Evolutionary conservation across 2,888 invertebrate genomes (phyloP), one percentile per base, ranked within the genome.

Genomic region (Shargacucullia verbasci): DNA sequence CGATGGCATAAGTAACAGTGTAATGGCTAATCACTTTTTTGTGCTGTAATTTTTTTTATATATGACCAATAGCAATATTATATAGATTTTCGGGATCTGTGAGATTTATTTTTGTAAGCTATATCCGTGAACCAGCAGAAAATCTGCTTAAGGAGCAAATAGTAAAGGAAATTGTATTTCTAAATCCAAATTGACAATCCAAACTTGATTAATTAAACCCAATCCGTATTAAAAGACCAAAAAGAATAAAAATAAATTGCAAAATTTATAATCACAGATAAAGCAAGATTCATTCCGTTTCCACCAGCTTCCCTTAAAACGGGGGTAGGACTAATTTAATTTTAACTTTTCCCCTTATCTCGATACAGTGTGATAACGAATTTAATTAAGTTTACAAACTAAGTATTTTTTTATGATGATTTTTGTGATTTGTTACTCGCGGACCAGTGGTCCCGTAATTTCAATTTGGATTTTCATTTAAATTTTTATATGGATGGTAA

Each of bases 301-400:
- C 54, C 44, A 44, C 41, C 27, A 49, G 58, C 47, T 39, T 44
- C 65, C 44, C 41, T 48, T 14, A 29, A 54, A 53, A 15, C 40
- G 50, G 15, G 65, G 71, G 57, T 48, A 2, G 57, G 48, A 57
- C 54, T 70, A 69, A 76, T 76, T 76, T 76, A 76, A 76, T 76
- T 76, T 71, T 58, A 76, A 76, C 69, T 73, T 73, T 73, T 27
- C 43, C 39, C 43, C 65, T 76, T 76, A 76, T 76, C 75, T 58
- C 70, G 74, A 75, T 76, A 71, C 71, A 71, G 57, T 12, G 27
- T 58, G 75, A 76, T 76, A 76, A 76, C 54, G 49, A 58, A 71
- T 71, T 73, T 76, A 76, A 76, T 76, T 76, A 71, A 76, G 71
- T 71, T 76, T 69, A 69, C 66, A 57, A 70, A 70, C 58, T 70